Percentiles rank a stretch among this genome's conserved stretches.
These are phyloP conservation scores for Lagorchestes hirsutus DNA, from an alignment of 2,797 vertebrate genomes.

Conservation along the genomic window DNA sequence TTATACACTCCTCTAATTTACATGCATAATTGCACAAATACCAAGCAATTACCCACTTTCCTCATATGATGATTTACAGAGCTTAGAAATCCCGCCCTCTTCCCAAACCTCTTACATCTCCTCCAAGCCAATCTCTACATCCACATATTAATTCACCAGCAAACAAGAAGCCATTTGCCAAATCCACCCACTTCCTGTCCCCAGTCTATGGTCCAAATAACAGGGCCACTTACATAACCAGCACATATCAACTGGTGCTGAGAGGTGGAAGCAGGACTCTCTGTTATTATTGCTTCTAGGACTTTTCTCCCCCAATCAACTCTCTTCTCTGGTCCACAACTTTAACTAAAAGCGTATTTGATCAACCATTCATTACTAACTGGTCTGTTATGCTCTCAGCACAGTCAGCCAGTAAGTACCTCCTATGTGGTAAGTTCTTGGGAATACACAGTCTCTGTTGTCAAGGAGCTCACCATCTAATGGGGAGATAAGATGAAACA, in stretches of 20 bases:
- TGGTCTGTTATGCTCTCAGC: background rate
- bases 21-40: slow-evolving; percentile 74
- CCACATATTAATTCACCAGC: slow-evolving; percentile 50
- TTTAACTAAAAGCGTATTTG: slow-evolving; percentile 29
- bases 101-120: slow-evolving; percentile 62
- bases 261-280: background rate
- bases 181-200: slow-evolving; percentile 26
- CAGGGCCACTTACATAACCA: slow-evolving; percentile 26
- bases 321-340: slow-evolving; percentile 12
- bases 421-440: background rate
- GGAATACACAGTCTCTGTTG: background rate
- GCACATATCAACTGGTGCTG: background rate
- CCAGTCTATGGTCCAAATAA: slow-evolving; percentile 7
- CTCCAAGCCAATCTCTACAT: slow-evolving; percentile 15
- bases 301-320: slow-evolving; percentile 8
- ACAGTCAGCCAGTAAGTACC: background rate
- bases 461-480: background rate
- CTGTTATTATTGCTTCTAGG: slow-evolving; percentile 13
- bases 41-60: slow-evolving; percentile 79
- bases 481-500: background rate
- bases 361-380: slow-evolving; percentile 32
- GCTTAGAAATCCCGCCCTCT: slow-evolving; percentile 58
- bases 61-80: slow-evolving; percentile 66
- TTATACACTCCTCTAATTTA: slow-evolving; percentile 69
- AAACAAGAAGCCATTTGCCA: slow-evolving; percentile 20